phyloP scores from a whole-genome alignment of 2,113 vertebrate genomes.

The Lutjanus erythropterus region DNA sequence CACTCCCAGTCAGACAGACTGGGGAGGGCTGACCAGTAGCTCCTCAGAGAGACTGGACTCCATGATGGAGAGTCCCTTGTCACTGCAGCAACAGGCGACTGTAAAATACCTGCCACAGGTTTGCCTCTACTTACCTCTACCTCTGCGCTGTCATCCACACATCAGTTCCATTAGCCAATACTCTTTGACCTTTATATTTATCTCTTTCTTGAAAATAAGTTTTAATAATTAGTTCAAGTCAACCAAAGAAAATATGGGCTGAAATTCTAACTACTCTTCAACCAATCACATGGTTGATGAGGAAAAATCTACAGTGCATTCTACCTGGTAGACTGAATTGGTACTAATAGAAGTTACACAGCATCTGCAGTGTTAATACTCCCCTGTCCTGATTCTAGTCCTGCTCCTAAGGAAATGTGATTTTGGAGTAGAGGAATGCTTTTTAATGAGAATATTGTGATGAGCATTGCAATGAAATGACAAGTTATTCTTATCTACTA shows the following conservation, averaged over 20 bases:
- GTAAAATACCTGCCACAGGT: conserved; percentile 78
- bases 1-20: conserved; percentile 82
- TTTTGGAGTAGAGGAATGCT: background rate
- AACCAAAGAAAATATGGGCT: no score
- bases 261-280: no score
- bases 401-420: no score
- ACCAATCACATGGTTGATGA: no score
- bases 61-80: conserved; percentile 79
- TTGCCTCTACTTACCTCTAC: conserved; percentile 32
- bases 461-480: background rate
- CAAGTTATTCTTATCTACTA: background rate
- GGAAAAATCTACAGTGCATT: no score
- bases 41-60: conserved; percentile 84
- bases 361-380: no score
- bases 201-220: no score
- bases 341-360: no score
- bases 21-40: conserved; percentile 80
- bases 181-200: background rate
- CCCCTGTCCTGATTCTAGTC: no score
- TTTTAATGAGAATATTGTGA: background rate
- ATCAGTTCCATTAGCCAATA: background rate
- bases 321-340: no score
- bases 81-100: conserved; percentile 65
- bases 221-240: no score
- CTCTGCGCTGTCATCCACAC: background rate